Evolutionary conservation across 2,888 invertebrate genomes (phyloP), one percentile per base, ranked within the genome.

Genomic region (Eupithecia exiguata): DNA sequence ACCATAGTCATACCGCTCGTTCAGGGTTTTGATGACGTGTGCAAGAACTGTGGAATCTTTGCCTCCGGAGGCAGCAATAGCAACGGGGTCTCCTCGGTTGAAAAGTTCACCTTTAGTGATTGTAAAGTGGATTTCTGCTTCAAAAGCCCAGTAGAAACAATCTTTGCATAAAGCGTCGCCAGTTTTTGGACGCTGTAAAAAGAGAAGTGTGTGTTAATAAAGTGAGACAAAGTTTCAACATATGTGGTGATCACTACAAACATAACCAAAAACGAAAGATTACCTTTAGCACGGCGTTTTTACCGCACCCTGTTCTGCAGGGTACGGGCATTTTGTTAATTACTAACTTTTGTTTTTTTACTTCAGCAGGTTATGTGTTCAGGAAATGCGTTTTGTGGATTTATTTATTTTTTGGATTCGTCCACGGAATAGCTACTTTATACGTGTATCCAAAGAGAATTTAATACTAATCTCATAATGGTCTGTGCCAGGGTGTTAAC

Each of bases 31-130:
- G 84, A 99, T 90, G 38, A 99, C 96, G 88, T 99, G 97, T 0
- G 99, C 99, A 72, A 99, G 94, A 21, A 99, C 99, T 4, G 99
- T 99, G 0, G 99, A 99, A 91, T 99, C 99, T 94, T 98, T 98
- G 40, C 98, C 98, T 43, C 98, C 98, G 53, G 98, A 98, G 0
- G 99, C 99, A 40, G 98, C 99, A 38, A 99, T 96, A 1, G 99
- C 99, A 38, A 99, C 98, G 61, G 96, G 97, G 84, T 98, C 96
- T 0, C 98, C 98, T 71, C 93, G 95, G 71, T 96, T 96, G 87
- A 99, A 99, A 68, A 99, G 94, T 78, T 97, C 95, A 36, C 96
- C 97, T 84, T 96, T 96, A 1, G 95, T 95, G 69, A 99, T 99
- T 0, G 99, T 99, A 84, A 97, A 96, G 92, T 99, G 99, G 78